Evolutionary conservation across 2,113 vertebrate species (phyloP), one percentile per base, ranked within the genome.

Genomic region (Meleagris gallopavo): DNA sequence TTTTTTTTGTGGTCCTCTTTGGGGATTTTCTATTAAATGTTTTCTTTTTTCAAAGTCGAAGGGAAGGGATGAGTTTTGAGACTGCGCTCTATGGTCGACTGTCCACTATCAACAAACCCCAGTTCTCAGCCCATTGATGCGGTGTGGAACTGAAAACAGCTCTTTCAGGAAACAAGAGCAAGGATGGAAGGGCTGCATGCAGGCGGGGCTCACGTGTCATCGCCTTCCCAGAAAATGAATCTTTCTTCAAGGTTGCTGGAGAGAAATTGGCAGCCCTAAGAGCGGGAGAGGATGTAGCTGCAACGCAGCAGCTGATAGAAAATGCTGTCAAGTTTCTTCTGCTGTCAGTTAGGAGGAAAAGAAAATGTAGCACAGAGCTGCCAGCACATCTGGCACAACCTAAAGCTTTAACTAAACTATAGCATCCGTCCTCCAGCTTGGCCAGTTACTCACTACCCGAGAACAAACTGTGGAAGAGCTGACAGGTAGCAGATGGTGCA

Each of bases 401-500:
- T 88, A 58, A 92, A 91, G 66, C n/a, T 93, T 83, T 94, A 82
- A 80, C 74, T 87, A 73, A 93, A 90, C 74, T 62, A 93, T 89
- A 95, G 80, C 66, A 94, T 89, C 79, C 43, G 0, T 92, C 76
- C 83, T 91, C 41, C 81, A 69, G 71, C 82, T 50, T 92, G 75
- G 83, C 79, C 24, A 1, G 76, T 81, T 93, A 74, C 55, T 61
- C 52, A 16, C 75, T 90, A 60, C 60, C 64, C 34, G 74, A 78
- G 93, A 88, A 95, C 52, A 88, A 89, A 57, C 81, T 83, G 19
- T 82, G 87, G 83, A 94, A 86, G 71, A 86, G 45, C 64, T 95
- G 91, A 92, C 89, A 90, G 87, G 45, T 93, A 94, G 43, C 96
- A 96, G 91, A 95, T 94, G 91, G 92, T 86, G 22, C 71, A 62